Evolutionary conservation across 2,113 vertebrate species (phyloP), one percentile per base, ranked within the genome.

Genomic region (Malurus melanocephalus): DNA sequence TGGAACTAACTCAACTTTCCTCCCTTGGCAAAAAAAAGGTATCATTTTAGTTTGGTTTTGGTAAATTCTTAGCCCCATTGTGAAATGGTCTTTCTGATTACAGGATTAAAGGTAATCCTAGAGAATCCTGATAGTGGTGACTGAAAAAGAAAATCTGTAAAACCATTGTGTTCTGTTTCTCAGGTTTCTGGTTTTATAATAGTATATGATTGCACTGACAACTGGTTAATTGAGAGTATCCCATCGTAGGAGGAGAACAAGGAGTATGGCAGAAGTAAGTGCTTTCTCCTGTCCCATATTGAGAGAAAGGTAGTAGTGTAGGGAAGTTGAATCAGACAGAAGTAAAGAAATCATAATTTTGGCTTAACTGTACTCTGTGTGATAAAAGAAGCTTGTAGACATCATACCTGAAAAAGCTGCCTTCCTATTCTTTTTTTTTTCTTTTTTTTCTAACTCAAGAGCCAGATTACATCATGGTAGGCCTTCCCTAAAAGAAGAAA

Each of bases 21-120:
- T 81, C 65, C 14, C 62, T 68, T 57, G 49, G 77, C 77, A 81
- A 67, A 68, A 82, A 82, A 93, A 87, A 81, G 90, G 74, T 85
- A 90, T 90, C 61, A 0, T 35, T 94, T 89, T 80, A 77, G 65
- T 73, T 91, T 80, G 48, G 83, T 80, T 91, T 94, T 79, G 80
- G 84, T 88, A 59, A 65, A 79, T 92, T 93, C 91, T 95, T 90
- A 92, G 89, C 57, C 69, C 40, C n/a, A 86, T 96, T 95, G 93
- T 95, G 62, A 81, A 91, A 78, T 62, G 32, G 27, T 86, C 53
- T 84, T 93, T 95, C 80, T 86, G 90, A 91, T 89, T 92, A 86
- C 69, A 79, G 73, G 83, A 92, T 88, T 93, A 92, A 81, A 95
- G 91, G 92, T 95, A 95, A 95, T 87, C 55, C 78, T 90, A 95